phyloP scores from a whole-genome alignment of 2,113 vertebrate genomes.

The Sylvietta virens region DNA sequence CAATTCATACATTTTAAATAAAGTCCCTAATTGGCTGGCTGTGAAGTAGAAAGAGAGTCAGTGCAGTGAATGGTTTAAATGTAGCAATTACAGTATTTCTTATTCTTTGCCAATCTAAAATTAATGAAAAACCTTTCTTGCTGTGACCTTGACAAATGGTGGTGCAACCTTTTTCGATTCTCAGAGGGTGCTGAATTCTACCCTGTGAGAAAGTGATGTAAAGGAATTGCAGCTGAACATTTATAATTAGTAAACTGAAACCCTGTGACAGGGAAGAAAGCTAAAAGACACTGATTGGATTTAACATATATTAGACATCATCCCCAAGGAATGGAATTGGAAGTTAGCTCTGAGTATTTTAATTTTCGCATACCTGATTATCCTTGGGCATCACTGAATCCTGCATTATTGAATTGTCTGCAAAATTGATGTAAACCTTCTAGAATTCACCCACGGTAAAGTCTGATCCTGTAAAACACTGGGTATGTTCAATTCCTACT shows the following conservation, averaged over 20 bases:
- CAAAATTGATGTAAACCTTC: not conserved
- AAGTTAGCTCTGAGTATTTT: conserved; percentile 20
- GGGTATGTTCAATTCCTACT: not conserved
- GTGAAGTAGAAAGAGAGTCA: not conserved
- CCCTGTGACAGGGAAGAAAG: conserved; percentile 26
- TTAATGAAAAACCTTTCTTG: conserved; percentile 51
- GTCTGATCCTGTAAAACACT: not conserved
- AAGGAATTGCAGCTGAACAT: conserved; percentile 45
- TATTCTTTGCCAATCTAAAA: conserved; percentile 53
- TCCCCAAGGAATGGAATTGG: not conserved
- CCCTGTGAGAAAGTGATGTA: not conserved
- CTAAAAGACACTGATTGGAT: conserved; percentile 42
- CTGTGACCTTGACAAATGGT: conserved; percentile 58
- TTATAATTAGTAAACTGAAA: conserved; percentile 59
- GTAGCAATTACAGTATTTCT: conserved; percentile 41
- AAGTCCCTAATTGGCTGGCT: conserved; percentile 23
- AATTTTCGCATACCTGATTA: not conserved
- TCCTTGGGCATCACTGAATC: not conserved
- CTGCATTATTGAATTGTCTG: not conserved
- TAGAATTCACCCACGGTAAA: not conserved
- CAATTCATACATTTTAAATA: conserved; percentile 40
- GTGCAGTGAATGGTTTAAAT: conserved; percentile 17
- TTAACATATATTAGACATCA: conserved; percentile 31
- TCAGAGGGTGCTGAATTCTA: conserved; percentile 20
- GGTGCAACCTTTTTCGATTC: conserved; percentile 21